Base-by-base conservation (phyloP, 2,113 vertebrate genomes). In the Cromileptes altivelis region DNA sequence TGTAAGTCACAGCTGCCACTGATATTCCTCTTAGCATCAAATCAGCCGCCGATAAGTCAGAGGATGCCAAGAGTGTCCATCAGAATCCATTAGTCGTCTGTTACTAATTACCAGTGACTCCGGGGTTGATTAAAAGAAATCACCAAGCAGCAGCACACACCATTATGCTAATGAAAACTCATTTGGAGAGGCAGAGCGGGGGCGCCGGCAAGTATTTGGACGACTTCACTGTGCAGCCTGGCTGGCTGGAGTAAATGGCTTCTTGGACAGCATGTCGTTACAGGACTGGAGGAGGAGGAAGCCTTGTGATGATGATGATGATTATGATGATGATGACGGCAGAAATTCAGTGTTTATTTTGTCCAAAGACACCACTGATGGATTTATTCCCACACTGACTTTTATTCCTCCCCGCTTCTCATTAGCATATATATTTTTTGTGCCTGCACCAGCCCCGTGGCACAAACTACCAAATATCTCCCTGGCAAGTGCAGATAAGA, bases 141-240 rank as follows among this genome's bases (percentile, higher is more conserved):
- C 88, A 80, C 87, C 83, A 87, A 89, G 92, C 88, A 85, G 89
- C 88, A 86, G 88, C 91, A 86, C 84, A 87, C 89, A 85, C 73
- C 82, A 95, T 94, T 94, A 94, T 94, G 94, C 92, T 93, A 94
- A 94, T 95, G 89, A 89, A 81, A 85, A 57, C 88, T 94, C 85
- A 93, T 94, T 94, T 93, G 81, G 89, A 85, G 88, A 88, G 79
- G 88, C 84, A 84, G 87, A 78, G 86, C 47, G 67, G 23, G 80
- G 78, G 85, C 45, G 76, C 71, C 27, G 64, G 88, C 72, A 82
- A 90, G 85, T 75, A 90, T 90, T 87, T 92, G 90, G 90, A 80
- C 47, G 50, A 80, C 78, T 82, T 88, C 40, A 45, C 67, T 12
- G 52, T 75, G 52, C 47, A 88, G 74, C 81, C 45, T 0, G 78